Base-by-base conservation (phyloP, 1,140 invertebrate genomes). In the Littorina saxatilis region DNA sequence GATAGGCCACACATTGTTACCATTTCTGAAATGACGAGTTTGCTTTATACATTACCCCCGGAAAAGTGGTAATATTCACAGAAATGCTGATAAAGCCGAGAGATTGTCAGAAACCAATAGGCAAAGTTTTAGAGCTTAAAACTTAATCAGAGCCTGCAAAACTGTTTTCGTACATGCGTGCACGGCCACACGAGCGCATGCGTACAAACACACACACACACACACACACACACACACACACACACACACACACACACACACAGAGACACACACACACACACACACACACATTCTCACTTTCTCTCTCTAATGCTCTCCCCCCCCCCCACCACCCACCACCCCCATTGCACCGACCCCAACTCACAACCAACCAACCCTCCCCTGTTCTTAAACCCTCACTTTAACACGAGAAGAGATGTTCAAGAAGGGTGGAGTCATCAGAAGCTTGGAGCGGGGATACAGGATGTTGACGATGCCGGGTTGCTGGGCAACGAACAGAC, bases 401-500 rank as follows among this genome's bases (percentile, higher is more conserved):
- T 29, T 29, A 0, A 78, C 76, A 11, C 76, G 76, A 7, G 52
- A n/a, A 0, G 68, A 74, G 39, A 83, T 83, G 40, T 83, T 35
- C 1, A 83, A 40, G 47, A 83, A 83, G 0, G 82, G 82, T 47
- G 47, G 23, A n/a, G 13, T 47, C 20, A 83, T 40, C 70, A 73
- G 72, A 17, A n/a, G 50, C 55, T 52, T 75, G 5, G 78, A 35
- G 20, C 32, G 13, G 17, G 76, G 81, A 78, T 86, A 88, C 39
- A 86, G 87, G 27, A 91, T 87, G 78, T 86, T 80, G 17, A 91
- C 81, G 11, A 84, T 61, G 0, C 91, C 91, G 0, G 84, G 43
- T 66, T 91, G 90, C 76, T 91, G 90, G 4, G 86, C 90, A 17
- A 92, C 82, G 79, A 91, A 91, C 23, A 92, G 40, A 17, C 90